These are phyloP conservation scores for Varanus komodoensis DNA, from an alignment of 2,113 vertebrate species.

Conservation along the genomic window DNA sequence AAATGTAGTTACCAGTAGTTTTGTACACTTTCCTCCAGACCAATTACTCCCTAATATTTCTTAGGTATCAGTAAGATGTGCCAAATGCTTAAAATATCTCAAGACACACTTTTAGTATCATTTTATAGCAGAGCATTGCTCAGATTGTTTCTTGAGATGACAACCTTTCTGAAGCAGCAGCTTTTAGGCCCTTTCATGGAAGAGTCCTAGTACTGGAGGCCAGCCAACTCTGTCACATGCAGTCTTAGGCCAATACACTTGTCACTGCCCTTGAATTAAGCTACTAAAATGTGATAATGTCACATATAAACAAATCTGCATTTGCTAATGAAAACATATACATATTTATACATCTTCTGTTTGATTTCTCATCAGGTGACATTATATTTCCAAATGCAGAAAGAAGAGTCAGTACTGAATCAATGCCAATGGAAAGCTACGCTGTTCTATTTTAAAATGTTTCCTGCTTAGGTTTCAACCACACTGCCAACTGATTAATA, in stretches of 20 bases:
- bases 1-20: neutral
- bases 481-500: conserved; percentile 44
- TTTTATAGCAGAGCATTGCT: neutral
- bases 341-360: conserved; percentile 21
- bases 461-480: conserved; percentile 42
- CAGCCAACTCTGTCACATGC: conserved; percentile 42
- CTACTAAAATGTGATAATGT: conserved; percentile 53
- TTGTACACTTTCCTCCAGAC: neutral
- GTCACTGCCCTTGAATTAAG: conserved; percentile 30
- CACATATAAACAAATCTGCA: conserved; percentile 41
- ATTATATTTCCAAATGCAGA: conserved; percentile 15
- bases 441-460: conserved; percentile 41
- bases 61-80: neutral
- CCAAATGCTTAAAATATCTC: neutral
- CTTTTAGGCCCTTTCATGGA: conserved; percentile 41
- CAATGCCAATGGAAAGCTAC: conserved; percentile 51
- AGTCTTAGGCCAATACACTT: conserved; percentile 51
- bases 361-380: neutral
- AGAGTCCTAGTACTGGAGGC: neutral
- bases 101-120: neutral
- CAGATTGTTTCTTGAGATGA: conserved; percentile 23
- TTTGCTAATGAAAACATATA: conserved; percentile 25
- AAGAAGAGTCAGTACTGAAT: conserved; percentile 25
- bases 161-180: conserved; percentile 4
- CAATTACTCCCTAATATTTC: neutral